phyloP scores from a whole-genome alignment of 1,140 invertebrate genomes.

The Lutraria rhynchaena region DNA sequence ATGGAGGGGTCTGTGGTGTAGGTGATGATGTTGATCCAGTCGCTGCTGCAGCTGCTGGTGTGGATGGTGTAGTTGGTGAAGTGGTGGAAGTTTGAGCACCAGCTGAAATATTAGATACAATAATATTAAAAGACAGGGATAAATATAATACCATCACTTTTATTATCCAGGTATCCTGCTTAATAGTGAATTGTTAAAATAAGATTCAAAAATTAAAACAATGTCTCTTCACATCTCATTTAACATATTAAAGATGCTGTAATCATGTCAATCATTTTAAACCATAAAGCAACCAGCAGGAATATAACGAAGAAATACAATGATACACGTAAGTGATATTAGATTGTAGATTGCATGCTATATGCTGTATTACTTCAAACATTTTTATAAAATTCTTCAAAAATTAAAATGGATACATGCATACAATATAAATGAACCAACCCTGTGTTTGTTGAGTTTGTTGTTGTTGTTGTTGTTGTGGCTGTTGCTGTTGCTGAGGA shows the following conservation, averaged over 20 bases:
- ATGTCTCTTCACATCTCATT: background rate
- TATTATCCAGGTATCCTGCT: background rate
- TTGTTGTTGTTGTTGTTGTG: constrained; percentile 18
- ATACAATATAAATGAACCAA: too few species aligned
- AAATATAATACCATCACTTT: background rate
- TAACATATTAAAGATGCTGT: too few species aligned
- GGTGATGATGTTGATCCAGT: constrained; percentile 51
- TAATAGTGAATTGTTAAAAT: background rate
- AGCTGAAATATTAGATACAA: background rate
- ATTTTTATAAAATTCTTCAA: too few species aligned
- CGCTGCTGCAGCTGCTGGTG: constrained; percentile 35
- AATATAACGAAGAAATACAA: too few species aligned
- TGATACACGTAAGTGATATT: too few species aligned
- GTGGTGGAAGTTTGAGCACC: background rate
- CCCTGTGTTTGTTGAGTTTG: too few species aligned
- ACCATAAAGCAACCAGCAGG: too few species aligned
- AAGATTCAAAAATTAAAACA: background rate
- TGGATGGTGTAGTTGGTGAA: constrained; percentile 12
- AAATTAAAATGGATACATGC: too few species aligned
- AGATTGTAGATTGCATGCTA: too few species aligned
- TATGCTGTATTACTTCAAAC: too few species aligned
- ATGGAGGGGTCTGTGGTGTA: constrained; percentile 50
- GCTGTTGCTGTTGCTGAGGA: constrained; percentile 82
- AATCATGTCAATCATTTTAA: too few species aligned
- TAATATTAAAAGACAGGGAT: background rate